phyloP scores from a whole-genome alignment of 2,888 invertebrate species.

The Epinotia ramella region DNA sequence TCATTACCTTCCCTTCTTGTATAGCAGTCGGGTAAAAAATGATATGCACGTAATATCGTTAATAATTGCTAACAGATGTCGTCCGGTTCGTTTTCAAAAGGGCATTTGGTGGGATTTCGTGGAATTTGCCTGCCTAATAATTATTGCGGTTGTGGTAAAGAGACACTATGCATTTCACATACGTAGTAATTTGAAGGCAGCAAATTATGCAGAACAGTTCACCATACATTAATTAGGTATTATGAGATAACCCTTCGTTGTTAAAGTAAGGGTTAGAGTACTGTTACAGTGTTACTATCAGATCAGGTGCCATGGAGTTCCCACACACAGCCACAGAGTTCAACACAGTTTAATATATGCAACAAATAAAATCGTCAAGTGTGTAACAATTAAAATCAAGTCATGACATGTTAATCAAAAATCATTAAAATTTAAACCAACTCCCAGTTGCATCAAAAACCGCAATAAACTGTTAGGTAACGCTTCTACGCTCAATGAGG shows the following conservation, averaged over 20 bases:
- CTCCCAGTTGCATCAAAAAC: background rate
- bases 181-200: conserved; percentile 8
- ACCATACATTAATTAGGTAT: conserved; percentile 8
- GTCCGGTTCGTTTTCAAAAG: conserved; percentile 15
- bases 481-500: background rate
- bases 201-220: conserved; percentile 5
- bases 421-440: background rate
- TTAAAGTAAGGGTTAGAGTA: background rate
- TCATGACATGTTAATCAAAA: background rate
- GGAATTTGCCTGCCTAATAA: conserved; percentile 13
- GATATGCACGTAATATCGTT: background rate
- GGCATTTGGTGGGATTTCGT: background rate
- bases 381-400: too few species aligned
- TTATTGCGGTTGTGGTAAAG: conserved; percentile 18
- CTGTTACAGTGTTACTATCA: background rate
- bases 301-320: conserved; percentile 4
- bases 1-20: background rate
- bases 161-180: conserved; percentile 11
- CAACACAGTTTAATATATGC: background rate
- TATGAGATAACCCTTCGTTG: conserved; percentile 13
- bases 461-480: background rate
- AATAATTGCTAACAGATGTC: conserved; percentile 33
- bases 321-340: background rate
- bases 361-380: background rate
- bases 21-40: background rate